A percentile compares a stretch with the other conserved stretches of the same genome.
These are phyloP conservation scores for Centrocercus urophasianus DNA, from an alignment of 2,113 vertebrate species.

Conservation along the genomic window DNA sequence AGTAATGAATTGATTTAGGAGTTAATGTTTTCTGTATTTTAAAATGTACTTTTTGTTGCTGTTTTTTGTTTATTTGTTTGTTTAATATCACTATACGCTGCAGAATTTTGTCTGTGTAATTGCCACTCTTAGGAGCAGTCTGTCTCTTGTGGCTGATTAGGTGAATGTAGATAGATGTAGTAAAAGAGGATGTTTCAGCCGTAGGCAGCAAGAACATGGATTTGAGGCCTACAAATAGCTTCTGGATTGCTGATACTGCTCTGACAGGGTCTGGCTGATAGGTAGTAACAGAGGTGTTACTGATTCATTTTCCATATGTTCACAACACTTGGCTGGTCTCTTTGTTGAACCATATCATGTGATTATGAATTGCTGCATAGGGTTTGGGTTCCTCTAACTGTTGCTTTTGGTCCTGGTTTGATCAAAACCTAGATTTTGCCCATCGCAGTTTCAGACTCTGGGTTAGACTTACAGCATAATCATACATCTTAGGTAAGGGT, in stretches of 20 bases:
- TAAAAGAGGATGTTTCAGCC: neutral
- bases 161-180: neutral
- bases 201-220: neutral
- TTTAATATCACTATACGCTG: neutral
- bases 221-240: neutral
- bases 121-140: neutral
- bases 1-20: neutral
- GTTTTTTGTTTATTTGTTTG: neutral
- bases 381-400: rapidly evolving
- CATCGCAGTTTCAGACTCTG: neutral
- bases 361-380: neutral
- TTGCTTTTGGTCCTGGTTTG: neutral
- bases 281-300: neutral
- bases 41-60: neutral
- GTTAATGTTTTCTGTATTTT: neutral
- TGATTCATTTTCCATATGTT: neutral
- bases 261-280: neutral
- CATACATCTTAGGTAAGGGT: neutral
- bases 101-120: neutral
- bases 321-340: neutral
- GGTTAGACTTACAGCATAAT: neutral
- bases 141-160: neutral
- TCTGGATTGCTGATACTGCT: neutral
- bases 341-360: neutral
- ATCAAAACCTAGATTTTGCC: neutral